Conservation (phyloP, 1,140 invertebrate genomes). For the Drosophila lini region DNA sequence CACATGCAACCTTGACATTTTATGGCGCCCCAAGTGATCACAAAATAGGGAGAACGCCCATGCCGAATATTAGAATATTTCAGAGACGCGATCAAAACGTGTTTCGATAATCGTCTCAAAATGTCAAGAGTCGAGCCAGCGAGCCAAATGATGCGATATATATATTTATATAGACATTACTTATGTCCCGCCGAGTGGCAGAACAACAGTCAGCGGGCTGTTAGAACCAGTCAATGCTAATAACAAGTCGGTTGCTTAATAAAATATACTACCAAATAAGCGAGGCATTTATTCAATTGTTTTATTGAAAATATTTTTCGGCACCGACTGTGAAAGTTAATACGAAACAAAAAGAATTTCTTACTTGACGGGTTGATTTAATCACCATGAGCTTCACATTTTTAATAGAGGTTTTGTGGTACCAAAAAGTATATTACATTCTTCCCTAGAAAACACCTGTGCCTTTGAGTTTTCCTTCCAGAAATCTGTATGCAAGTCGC, state of each 20-base stretch:
- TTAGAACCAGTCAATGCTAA: constrained; percentile 40
- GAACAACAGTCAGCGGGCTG: constrained; percentile 41
- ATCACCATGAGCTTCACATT: not conserved
- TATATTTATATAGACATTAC: constrained; percentile 50
- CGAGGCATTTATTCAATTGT: not conserved
- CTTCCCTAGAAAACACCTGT: constrained; percentile 2
- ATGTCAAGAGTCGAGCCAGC: constrained; percentile 61
- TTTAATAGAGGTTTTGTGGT: too few relatives aligned
- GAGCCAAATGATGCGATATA: constrained; percentile 59
- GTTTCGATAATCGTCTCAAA: constrained; percentile 47
- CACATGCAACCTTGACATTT: constrained; percentile 67
- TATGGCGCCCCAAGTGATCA: constrained; percentile 36
- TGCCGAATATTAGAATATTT: constrained; percentile 51
- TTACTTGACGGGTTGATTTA: not conserved
- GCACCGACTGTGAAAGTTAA: not conserved
- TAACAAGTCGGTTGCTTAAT: constrained; percentile 45
- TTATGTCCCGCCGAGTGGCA: constrained; percentile 30
- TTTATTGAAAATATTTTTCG: not conserved
- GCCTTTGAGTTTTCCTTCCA: not conserved
- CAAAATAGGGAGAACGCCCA: constrained; percentile 39
- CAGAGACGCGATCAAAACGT: constrained; percentile 37
- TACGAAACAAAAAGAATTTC: not conserved
- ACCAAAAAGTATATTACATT: not conserved
- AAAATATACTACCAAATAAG: constrained; percentile 38
- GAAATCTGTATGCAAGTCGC: constrained; percentile 13